Evolutionary conservation across 2,797 vertebrate genomes (phyloP).

Genomic region (Ambastaia sidthimunki): DNA sequence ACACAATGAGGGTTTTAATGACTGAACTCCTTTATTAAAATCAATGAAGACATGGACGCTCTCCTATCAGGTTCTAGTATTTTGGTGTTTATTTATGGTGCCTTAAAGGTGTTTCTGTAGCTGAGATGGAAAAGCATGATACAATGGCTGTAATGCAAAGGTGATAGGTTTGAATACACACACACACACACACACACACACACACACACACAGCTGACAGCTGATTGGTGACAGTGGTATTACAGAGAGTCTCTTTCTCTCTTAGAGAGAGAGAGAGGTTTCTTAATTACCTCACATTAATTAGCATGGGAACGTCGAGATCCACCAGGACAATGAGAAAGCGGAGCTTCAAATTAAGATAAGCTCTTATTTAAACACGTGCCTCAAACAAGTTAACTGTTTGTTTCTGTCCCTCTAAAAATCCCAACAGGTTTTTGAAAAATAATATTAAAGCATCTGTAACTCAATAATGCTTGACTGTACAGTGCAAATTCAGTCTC

Average conservation of each 20-base stretch:
- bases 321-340: conserved; percentile 9
- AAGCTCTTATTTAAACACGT: conserved; percentile 25
- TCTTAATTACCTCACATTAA: conserved; percentile 49
- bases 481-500: background rate
- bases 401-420: background rate
- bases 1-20: background rate
- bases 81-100: too few relatives aligned
- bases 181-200: too few relatives aligned
- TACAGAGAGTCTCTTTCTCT: background rate
- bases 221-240: background rate
- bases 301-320: conserved; percentile 32
- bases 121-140: too few relatives aligned
- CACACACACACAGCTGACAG: background rate
- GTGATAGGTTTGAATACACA: too few relatives aligned
- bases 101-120: too few relatives aligned
- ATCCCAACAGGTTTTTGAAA: background rate
- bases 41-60: too few relatives aligned
- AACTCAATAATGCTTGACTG: background rate
- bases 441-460: background rate
- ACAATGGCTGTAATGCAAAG: too few relatives aligned
- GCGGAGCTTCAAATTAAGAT: conserved; percentile 32
- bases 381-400: background rate
- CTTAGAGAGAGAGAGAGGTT: conserved; percentile 10
- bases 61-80: too few relatives aligned
- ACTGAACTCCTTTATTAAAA: background rate